Evolutionary conservation across 1,140 invertebrate genomes (phyloP).

Genomic region (Temnothorax longispinosus): DNA sequence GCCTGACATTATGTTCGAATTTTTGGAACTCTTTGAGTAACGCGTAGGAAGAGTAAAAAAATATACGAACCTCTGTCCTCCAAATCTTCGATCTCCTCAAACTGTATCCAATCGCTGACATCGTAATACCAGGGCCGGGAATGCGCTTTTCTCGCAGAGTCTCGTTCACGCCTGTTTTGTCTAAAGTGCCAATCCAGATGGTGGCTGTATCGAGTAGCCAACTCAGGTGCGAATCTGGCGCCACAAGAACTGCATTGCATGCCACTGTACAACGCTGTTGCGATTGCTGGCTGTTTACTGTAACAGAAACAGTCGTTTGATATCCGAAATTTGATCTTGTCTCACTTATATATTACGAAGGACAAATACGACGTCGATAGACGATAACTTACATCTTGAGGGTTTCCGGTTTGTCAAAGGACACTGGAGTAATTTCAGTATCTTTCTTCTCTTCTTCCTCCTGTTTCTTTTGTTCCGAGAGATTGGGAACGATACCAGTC

Average conservation of each 20-base stretch:
- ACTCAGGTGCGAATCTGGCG: constrained; percentile 94
- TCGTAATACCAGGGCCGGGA: constrained; percentile 96
- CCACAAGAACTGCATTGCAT: constrained; percentile 98
- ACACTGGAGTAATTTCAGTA: constrained; percentile 87
- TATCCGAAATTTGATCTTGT: background rate
- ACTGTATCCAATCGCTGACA: constrained; percentile 96
- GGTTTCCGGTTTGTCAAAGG: constrained; percentile 89
- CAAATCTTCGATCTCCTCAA: constrained; percentile 96
- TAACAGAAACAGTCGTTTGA: constrained; percentile 60
- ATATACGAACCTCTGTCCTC: constrained; percentile 92
- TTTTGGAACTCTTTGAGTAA: background rate
- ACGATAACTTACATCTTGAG: constrained; percentile 90
- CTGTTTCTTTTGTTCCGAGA: constrained; percentile 82
- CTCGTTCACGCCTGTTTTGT: constrained; percentile 95
- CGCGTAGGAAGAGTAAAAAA: background rate
- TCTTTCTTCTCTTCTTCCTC: constrained; percentile 84
- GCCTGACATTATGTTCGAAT: background rate
- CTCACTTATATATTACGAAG: background rate
- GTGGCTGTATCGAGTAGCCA: constrained; percentile 95
- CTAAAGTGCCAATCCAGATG: constrained; percentile 99
- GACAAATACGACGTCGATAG: background rate
- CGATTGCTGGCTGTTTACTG: constrained; percentile 89
- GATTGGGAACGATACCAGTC: constrained; percentile 91
- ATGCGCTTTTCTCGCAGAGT: constrained; percentile 93
- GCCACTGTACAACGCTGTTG: constrained; percentile 91